phyloP scores from a whole-genome alignment of 2,797 vertebrate species.

The Calcarius lapponicus region DNA sequence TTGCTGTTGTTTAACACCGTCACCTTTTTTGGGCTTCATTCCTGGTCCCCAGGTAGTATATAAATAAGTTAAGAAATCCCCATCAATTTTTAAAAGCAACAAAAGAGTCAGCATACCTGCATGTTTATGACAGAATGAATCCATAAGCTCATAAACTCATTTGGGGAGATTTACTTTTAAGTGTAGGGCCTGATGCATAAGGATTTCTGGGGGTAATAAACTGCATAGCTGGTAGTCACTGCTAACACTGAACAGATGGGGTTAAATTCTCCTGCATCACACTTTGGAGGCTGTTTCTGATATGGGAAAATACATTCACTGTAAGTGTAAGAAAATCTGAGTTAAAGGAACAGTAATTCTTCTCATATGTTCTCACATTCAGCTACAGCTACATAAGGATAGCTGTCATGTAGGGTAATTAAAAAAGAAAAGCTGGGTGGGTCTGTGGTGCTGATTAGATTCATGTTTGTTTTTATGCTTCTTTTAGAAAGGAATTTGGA shows the following conservation, averaged over 20 bases:
- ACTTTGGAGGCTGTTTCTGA: not conserved
- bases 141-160: slow-evolving; percentile 22
- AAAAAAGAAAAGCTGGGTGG: not conserved
- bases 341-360: slow-evolving; percentile 22
- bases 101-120: not conserved
- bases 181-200: not conserved
- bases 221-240: not conserved
- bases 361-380: not conserved
- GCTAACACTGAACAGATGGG: slow-evolving; percentile 31
- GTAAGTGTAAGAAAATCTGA: slow-evolving; percentile 5
- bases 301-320: not conserved
- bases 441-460: not conserved
- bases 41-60: not conserved
- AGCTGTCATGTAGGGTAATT: not conserved
- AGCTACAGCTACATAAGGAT: not conserved
- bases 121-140: not conserved
- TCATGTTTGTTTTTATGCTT: slow-evolving; percentile 1
- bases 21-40: not conserved
- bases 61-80: not conserved
- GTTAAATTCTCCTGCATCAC: slow-evolving; percentile 29
- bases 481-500: not conserved
- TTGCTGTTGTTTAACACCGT: not conserved
- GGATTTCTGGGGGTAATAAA: slow-evolving; percentile 19
- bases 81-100: not conserved
- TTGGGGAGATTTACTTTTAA: slow-evolving; percentile 5